These are phyloP conservation scores for Ligdia adustata DNA, from an alignment of 2,888 invertebrate species.

Conservation along the genomic window DNA sequence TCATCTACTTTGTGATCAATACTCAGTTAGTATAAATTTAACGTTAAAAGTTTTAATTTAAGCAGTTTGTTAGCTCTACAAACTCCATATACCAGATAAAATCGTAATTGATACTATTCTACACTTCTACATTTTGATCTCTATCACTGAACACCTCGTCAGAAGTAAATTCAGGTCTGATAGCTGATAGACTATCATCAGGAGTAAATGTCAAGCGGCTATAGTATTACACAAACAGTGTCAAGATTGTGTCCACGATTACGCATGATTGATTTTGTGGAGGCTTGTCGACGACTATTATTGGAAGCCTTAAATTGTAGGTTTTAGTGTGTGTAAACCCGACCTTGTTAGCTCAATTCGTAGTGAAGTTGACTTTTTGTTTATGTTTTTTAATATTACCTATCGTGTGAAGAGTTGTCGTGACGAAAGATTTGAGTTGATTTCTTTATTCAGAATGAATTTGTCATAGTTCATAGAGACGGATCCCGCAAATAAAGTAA, in stretches of 20 bases:
- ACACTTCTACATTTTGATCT: conserved; percentile 6
- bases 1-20: too few relatives aligned
- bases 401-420: too few relatives aligned
- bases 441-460: too few relatives aligned
- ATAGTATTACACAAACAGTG: conserved; percentile 34
- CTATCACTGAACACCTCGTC: conserved; percentile 1
- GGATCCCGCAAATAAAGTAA: too few relatives aligned
- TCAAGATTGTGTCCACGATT: conserved; percentile 42
- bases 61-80: too few relatives aligned
- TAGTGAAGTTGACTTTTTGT: too few relatives aligned
- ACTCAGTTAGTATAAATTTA: too few relatives aligned
- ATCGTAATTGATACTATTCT: conserved; percentile 20
- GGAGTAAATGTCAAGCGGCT: conserved; percentile 56
- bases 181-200: conserved; percentile 54
- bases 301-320: conserved; percentile 24
- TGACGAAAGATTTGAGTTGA: too few relatives aligned
- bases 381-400: too few relatives aligned
- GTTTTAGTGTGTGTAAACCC: background rate
- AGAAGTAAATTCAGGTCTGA: conserved; percentile 28
- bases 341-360: background rate
- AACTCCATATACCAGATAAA: conserved; percentile 7
- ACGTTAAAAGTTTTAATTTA: too few relatives aligned
- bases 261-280: conserved; percentile 47
- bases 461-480: too few relatives aligned
- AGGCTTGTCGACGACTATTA: conserved; percentile 26